phyloP scores from a whole-genome alignment of 2,797 vertebrate genomes.

The Bothrops alternatus region DNA sequence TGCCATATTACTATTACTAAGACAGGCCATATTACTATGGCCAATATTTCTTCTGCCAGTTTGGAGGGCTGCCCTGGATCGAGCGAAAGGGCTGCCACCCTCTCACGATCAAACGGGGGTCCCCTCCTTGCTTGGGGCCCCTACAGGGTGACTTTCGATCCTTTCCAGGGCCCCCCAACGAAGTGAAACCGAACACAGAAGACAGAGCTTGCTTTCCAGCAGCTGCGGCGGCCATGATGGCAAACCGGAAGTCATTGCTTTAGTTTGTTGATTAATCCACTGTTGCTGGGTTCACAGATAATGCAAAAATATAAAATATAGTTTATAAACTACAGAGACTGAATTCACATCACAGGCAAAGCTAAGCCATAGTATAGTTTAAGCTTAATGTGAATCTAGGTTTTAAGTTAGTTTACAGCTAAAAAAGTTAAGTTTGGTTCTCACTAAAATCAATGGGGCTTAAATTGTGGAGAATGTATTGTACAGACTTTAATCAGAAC shows the following conservation, averaged over 20 bases:
- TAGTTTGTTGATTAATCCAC: not conserved
- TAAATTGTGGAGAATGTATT: not conserved
- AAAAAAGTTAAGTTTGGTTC: not conserved
- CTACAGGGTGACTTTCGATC: no score
- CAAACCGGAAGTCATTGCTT: not conserved
- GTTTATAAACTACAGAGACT: not conserved
- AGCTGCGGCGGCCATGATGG: accelerated
- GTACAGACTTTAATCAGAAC: not conserved
- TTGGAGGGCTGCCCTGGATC: no score
- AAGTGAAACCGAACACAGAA: no score
- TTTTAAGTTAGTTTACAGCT: not conserved
- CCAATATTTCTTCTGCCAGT: no score
- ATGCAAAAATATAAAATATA: not conserved
- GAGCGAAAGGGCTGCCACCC: no score
- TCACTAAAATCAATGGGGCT: not conserved
- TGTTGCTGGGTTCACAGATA: not conserved
- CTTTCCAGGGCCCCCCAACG: no score
- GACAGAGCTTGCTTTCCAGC: no score
- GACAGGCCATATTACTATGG: no score
- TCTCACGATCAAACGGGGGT: no score
- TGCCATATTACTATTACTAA: no score
- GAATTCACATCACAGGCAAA: not conserved
- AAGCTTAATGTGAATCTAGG: not conserved
- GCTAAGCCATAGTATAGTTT: not conserved
- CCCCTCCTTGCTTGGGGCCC: no score